phyloP scores from a whole-genome alignment of 1,140 invertebrate species.

The Pararge aegeria region DNA sequence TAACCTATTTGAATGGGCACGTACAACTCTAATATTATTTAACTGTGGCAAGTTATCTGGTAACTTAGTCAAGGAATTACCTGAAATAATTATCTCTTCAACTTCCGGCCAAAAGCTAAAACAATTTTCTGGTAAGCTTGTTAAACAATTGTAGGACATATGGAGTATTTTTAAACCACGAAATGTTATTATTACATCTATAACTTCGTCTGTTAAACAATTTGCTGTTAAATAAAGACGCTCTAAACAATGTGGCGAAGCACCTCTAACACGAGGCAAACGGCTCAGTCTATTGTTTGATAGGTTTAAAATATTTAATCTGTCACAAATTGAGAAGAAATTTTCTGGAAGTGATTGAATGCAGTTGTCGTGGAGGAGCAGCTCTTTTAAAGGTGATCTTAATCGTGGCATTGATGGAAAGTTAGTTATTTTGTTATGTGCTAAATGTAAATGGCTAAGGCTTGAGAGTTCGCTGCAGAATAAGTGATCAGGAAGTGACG shows the following conservation, averaged over 20 bases:
- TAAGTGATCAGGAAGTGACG: slow-evolving; percentile 85
- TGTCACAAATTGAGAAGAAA: slow-evolving; percentile 87
- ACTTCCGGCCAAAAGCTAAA: slow-evolving; percentile 87
- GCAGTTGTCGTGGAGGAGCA: slow-evolving; percentile 89
- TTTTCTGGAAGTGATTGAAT: slow-evolving; percentile 86
- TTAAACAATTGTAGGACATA: slow-evolving; percentile 89
- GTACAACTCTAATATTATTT: slow-evolving; percentile 86
- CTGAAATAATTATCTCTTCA: slow-evolving; percentile 90
- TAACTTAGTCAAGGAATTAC: slow-evolving; percentile 88
- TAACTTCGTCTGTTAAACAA: slow-evolving; percentile 86
- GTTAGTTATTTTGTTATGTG: slow-evolving; percentile 87
- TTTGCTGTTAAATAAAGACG: slow-evolving; percentile 89
- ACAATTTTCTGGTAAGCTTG: slow-evolving; percentile 87
- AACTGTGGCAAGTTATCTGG: slow-evolving; percentile 88
- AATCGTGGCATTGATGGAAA: slow-evolving; percentile 85
- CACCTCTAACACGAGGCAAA: slow-evolving; percentile 81
- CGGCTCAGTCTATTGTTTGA: slow-evolving; percentile 88
- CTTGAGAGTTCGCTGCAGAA: slow-evolving; percentile 86
- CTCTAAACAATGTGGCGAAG: slow-evolving; percentile 83
- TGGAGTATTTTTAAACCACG: slow-evolving; percentile 85
- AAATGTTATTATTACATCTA: slow-evolving; percentile 85
- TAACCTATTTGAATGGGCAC: slow-evolving; percentile 91
- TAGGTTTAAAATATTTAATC: slow-evolving; percentile 86
- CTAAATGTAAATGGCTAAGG: slow-evolving; percentile 86
- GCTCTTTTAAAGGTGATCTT: slow-evolving; percentile 84